Percentiles rank a stretch among this genome's conserved stretches.
phyloP scores from a whole-genome alignment of 2,888 invertebrate species.

The Desoria tigrina region DNA sequence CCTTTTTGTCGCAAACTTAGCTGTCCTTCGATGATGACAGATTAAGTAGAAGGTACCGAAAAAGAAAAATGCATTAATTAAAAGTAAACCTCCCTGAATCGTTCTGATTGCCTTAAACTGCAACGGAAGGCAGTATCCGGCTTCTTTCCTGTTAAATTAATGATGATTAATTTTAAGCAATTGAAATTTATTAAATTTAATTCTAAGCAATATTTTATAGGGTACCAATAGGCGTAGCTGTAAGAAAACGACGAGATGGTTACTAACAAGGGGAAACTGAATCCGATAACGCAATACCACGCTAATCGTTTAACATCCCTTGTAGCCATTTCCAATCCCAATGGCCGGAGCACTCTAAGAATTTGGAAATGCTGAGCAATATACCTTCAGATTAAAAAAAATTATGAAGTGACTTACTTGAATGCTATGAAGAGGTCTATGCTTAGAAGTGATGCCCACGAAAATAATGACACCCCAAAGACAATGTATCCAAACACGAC shows the following conservation, averaged over 20 bases:
- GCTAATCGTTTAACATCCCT: not conserved
- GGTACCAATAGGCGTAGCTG: not conserved
- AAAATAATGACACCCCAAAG: not conserved
- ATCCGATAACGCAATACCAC: not conserved
- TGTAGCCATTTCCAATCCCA: not conserved
- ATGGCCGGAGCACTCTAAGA: not conserved
- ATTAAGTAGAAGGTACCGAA: not conserved
- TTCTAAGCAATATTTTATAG: not conserved
- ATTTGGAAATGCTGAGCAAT: not conserved
- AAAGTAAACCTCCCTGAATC: not conserved
- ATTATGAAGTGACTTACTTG: not conserved
- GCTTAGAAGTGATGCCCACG: not conserved
- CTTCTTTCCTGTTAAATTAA: not conserved
- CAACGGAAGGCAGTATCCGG: not conserved
- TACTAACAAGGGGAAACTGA: not conserved
- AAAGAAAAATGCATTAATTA: not conserved
- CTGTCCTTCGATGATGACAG: not conserved
- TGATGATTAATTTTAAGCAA: not conserved
- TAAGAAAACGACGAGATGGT: not conserved
- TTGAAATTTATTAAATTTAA: not conserved
- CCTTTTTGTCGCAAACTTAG: not conserved
- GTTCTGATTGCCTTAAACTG: not conserved
- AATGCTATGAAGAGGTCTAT: slow-evolving; percentile 1
- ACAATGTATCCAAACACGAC: not conserved
- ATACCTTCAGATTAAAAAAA: not conserved